These are phyloP conservation scores for Ursus arctos DNA, from an alignment of 2,113 vertebrate species.

Conservation along the genomic window DNA sequence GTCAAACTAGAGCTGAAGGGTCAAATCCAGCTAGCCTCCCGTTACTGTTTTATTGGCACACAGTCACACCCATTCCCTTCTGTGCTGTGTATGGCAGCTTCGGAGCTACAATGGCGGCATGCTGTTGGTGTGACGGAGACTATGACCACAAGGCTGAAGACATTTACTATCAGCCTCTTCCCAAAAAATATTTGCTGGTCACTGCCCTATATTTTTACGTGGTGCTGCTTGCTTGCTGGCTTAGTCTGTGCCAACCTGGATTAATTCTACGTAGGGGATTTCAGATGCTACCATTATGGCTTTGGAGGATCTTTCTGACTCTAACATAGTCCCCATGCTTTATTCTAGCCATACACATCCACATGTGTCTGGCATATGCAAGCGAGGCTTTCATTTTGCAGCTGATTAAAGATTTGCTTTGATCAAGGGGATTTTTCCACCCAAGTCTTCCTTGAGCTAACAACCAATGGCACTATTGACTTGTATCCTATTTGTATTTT, in stretches of 20 bases:
- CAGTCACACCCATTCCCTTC: neutral
- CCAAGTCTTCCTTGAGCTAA: neutral
- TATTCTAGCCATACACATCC: neutral
- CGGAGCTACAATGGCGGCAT: accelerated
- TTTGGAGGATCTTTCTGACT: neutral
- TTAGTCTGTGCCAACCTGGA: neutral
- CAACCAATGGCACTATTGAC: neutral
- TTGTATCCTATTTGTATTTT: neutral
- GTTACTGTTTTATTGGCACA: neutral
- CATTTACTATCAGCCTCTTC: neutral
- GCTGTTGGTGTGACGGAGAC: accelerated
- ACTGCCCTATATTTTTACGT: accelerated
- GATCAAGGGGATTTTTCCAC: neutral
- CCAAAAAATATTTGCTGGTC: neutral
- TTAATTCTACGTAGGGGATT: neutral
- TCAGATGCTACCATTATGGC: neutral
- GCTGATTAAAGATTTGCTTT: neutral
- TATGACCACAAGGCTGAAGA: neutral
- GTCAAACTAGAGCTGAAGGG: neutral
- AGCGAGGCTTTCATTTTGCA: neutral
- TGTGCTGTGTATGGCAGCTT: no score
- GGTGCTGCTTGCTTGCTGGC: accelerated
- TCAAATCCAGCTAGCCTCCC: neutral
- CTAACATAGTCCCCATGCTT: neutral
- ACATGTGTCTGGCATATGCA: neutral